These are phyloP conservation scores for Chanos chanos DNA, from an alignment of 2,797 vertebrate genomes.

Conservation along the genomic window DNA sequence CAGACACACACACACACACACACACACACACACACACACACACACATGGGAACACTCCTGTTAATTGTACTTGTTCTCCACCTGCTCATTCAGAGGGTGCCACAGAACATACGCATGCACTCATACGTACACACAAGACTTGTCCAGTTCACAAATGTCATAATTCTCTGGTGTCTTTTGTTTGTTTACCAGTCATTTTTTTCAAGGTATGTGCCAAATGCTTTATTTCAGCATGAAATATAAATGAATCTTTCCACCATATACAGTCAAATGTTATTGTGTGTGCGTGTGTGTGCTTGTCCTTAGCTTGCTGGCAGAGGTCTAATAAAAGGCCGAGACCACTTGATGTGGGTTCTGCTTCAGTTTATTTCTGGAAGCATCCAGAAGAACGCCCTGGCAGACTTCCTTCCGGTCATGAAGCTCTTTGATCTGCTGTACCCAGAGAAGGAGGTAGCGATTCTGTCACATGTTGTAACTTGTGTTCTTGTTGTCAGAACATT, in stretches of 20 bases:
- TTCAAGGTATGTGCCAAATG: too few relatives aligned
- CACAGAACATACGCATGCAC: too few relatives aligned
- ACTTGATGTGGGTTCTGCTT: constrained; percentile 98
- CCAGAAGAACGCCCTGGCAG: constrained; percentile 94
- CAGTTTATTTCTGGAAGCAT: constrained; percentile 99
- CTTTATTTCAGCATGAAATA: too few relatives aligned
- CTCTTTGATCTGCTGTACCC: constrained; percentile 98
- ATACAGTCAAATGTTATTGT: not conserved
- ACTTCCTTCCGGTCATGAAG: constrained; percentile 99
- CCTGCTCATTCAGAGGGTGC: too few relatives aligned
- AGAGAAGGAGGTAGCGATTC: constrained; percentile 95
- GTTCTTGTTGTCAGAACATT: not conserved
- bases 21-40: not conserved
- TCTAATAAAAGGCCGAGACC: constrained; percentile 96
- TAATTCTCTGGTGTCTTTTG: too few relatives aligned
- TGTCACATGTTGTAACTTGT: too few relatives aligned
- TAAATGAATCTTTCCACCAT: too few relatives aligned
- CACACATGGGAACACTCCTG: too few relatives aligned
- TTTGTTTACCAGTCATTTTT: too few relatives aligned
- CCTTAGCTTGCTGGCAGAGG: constrained; percentile 91
- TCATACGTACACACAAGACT: too few relatives aligned
- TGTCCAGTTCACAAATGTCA: too few relatives aligned
- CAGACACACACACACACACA: not conserved
- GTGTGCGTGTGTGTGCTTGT: not conserved
- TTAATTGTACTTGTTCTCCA: too few relatives aligned